Evolutionary conservation across 2,888 invertebrate genomes (phyloP).

Genomic region (Panzeria rudis): DNA sequence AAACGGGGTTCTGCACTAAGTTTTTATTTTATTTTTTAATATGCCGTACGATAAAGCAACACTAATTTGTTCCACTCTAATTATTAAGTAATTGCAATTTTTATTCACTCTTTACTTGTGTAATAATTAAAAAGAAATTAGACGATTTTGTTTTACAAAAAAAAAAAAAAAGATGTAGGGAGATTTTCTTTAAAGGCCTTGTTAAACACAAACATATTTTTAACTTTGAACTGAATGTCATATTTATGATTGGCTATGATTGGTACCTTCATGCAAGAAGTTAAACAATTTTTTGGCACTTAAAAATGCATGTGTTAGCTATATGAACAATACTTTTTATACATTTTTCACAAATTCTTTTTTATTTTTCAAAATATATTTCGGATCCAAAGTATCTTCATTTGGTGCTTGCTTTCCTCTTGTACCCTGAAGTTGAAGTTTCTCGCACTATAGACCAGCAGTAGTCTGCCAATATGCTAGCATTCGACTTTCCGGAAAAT

Average conservation of each 20-base stretch:
- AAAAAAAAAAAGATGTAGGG: not conserved
- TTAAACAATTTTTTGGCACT: too few species aligned
- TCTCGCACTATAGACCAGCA: too few species aligned
- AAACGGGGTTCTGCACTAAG: not conserved
- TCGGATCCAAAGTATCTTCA: too few species aligned
- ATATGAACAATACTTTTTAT: too few species aligned
- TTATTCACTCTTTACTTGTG: not conserved
- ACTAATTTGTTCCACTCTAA: slow-evolving; percentile 53
- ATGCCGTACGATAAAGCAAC: not conserved
- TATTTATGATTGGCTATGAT: too few species aligned
- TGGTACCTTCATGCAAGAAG: too few species aligned
- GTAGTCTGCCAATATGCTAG: too few species aligned
- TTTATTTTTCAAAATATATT: too few species aligned
- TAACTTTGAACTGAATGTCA: not conserved
- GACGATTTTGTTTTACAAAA: not conserved
- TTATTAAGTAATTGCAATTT: slow-evolving; percentile 28
- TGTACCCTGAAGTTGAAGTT: too few species aligned
- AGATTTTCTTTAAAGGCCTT: not conserved
- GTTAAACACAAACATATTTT: not conserved
- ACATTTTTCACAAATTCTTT: not conserved
- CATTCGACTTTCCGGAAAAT: too few species aligned
- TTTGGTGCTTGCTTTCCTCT: too few species aligned
- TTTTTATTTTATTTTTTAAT: not conserved
- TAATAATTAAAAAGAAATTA: slow-evolving; percentile 36
- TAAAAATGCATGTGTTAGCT: too few species aligned